Conservation (phyloP, 2,888 invertebrate species). For the Meloe dianella region DNA sequence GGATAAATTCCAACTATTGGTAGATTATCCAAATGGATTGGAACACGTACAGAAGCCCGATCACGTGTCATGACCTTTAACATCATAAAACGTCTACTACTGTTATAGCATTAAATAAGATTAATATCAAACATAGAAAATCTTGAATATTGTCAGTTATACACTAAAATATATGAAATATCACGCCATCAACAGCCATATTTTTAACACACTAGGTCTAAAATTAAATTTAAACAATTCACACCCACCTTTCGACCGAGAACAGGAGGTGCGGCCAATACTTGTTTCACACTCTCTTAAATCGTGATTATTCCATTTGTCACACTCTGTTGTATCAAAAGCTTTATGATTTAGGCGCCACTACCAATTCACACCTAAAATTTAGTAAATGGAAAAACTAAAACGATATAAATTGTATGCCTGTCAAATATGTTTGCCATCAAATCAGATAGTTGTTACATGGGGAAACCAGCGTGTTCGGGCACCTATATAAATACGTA, state of each 20-base stretch:
- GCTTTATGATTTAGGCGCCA: constrained; percentile 7
- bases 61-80: not conserved
- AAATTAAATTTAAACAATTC: constrained; percentile 32
- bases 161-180: not conserved
- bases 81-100: not conserved
- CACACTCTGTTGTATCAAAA: not conserved
- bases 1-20: not conserved
- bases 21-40: too few relatives aligned
- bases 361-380: not conserved
- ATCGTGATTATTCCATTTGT: constrained; percentile 1
- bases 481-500: too few relatives aligned
- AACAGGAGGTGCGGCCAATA: constrained; percentile 26
- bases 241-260: constrained; percentile 28
- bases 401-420: too few relatives aligned
- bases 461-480: too few relatives aligned
- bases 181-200: constrained; percentile 15
- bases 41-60: too few relatives aligned
- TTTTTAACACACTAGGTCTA: constrained; percentile 26
- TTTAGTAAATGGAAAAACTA: not conserved
- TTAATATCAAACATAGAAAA: not conserved
- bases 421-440: too few relatives aligned
- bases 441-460: too few relatives aligned
- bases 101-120: not conserved
- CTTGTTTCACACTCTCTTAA: not conserved
- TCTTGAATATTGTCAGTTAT: not conserved